A percentile compares a stretch with the other conserved stretches of the same genome.
Evolutionary conservation across 2,797 vertebrate genomes (phyloP).

Genomic region (Thalassophryne amazonica): DNA sequence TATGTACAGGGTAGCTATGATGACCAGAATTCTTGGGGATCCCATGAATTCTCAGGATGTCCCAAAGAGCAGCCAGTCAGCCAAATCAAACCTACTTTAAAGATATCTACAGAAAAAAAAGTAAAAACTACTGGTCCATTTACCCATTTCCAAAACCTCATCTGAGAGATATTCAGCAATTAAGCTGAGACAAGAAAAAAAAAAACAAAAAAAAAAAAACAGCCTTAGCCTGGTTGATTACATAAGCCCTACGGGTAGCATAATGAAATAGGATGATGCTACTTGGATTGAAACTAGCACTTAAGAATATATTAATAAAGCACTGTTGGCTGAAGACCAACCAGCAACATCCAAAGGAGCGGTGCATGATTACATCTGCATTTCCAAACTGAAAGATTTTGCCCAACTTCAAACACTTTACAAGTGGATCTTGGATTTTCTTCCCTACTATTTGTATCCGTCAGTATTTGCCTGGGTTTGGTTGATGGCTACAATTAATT

Average conservation of each 20-base stretch:
- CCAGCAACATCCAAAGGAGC: background rate
- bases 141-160: background rate
- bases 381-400: background rate
- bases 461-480: slow-evolving; percentile 9
- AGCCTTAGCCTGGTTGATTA: background rate
- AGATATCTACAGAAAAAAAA: too few species aligned
- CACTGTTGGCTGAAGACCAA: slow-evolving; percentile 7
- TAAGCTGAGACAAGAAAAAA: background rate
- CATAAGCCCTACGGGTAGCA: background rate
- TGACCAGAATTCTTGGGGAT: too few species aligned
- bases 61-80: too few species aligned
- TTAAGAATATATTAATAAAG: slow-evolving; percentile 2
- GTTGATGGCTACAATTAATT: background rate
- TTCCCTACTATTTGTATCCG: background rate
- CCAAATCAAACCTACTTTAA: too few species aligned
- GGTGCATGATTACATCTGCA: background rate
- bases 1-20: too few species aligned
- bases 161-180: too few species aligned
- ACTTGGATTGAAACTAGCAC: slow-evolving; percentile 10
- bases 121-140: too few species aligned
- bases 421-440: slow-evolving; percentile 5
- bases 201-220: too few species aligned
- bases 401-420: slow-evolving; percentile 10
- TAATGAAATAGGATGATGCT: background rate
- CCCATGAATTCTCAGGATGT: too few species aligned